Conservation (phyloP, 30 jellyfish, hydroid and myxozoan species). For the Catostylus mosaicus region DNA sequence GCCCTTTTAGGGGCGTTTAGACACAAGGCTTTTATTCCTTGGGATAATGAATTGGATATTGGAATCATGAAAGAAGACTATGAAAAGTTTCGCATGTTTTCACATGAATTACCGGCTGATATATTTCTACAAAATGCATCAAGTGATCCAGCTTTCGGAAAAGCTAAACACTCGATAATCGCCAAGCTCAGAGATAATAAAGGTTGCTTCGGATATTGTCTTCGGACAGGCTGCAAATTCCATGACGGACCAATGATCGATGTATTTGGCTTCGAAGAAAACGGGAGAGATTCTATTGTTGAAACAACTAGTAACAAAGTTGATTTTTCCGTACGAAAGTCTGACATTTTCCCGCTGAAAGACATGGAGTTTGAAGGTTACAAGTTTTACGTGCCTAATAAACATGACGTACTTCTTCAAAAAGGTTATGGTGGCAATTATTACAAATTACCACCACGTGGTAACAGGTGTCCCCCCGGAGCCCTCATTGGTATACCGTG, state of each 20-base stretch:
- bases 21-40: slow-evolving; percentile 67
- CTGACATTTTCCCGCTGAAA: slow-evolving; percentile 77
- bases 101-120: slow-evolving; percentile 81
- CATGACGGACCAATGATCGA: slow-evolving; percentile 93
- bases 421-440: slow-evolving; percentile 59
- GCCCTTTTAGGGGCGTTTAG: slow-evolving; percentile 85
- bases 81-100: slow-evolving; percentile 64
- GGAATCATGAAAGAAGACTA: slow-evolving; percentile 81
- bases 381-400: slow-evolving; percentile 59
- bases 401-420: slow-evolving; percentile 14
- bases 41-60: slow-evolving; percentile 90
- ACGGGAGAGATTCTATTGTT: slow-evolving; percentile 3
- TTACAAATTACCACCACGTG: slow-evolving; percentile 25
- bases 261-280: slow-evolving; percentile 65
- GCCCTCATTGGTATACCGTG: slow-evolving; percentile 83
- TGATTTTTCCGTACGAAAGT: not conserved
- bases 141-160: slow-evolving; percentile 62
- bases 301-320: slow-evolving; percentile 32
- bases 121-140: slow-evolving; percentile 72
- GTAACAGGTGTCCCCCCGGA: slow-evolving; percentile 67
- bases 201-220: slow-evolving; percentile 82
- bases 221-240: slow-evolving; percentile 69
- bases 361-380: slow-evolving; percentile 75
- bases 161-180: not conserved
- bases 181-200: slow-evolving; percentile 77